Base-by-base conservation (phyloP, 2,888 invertebrate species). In the Clistopyga incitator region DNA sequence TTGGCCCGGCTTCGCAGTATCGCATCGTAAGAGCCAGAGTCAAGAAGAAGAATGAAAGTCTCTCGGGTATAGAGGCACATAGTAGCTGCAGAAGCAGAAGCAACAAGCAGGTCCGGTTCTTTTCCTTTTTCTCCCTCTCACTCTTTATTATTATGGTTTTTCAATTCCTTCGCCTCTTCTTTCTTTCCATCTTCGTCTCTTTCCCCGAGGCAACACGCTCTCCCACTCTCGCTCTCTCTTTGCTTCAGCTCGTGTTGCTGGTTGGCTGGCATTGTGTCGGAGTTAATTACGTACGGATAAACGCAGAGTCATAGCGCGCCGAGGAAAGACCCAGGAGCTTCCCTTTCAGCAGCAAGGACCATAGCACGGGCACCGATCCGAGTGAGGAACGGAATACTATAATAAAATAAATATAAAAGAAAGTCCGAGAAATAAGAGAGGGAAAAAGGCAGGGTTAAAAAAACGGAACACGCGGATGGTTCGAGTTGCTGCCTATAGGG, bases 251-350 rank as follows among this genome's bases (percentile, higher is more conserved):
- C 78, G 70, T 50, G 78, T 67, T 84, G 84, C 86, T 86, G 84
- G 85, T 79, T 86, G 87, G 78, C 64, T 87, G 90, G 84, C 91
- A 93, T 92, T 92, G 93, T 92, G 90, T 89, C 91, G 88, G 88
- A 92, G 92, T 93, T 93, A 93, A 93, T 93, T 93, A 92, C 90
- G 88, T 89, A 88, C 88, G 89, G 88, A 92, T 92, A 93, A 93
- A 89, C 87, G 93, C 93, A 88, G 80, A 89, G 92, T 93, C 93
- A 93, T 92, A 92, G 87, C 82, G 86, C 86, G 80, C 64, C 82
- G 72, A 68, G 87, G 86, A 84, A 86, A 85, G 23, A 67, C 65
- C 54, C 77, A 65, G 81, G 54, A 47, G 54, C 25, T 45, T 47
- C 54, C 15, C 67, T 81, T 77, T 79, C 76, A 79, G 78, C 82